Conservation (phyloP, 2,888 invertebrate species). For the Euplagia quadripunctaria region DNA sequence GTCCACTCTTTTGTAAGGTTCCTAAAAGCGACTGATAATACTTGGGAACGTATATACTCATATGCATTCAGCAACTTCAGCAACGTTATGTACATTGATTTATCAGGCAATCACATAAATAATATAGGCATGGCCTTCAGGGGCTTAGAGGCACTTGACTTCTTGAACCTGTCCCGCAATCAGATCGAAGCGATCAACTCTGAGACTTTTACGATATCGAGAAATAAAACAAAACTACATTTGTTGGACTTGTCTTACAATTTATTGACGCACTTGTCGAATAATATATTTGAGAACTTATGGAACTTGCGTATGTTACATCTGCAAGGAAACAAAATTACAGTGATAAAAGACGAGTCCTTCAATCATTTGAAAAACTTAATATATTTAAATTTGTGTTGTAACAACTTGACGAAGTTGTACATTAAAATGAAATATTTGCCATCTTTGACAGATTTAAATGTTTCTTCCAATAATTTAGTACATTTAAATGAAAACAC, state of each 20-base stretch:
- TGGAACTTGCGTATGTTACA: constrained; percentile 33
- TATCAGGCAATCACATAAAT: constrained; percentile 36
- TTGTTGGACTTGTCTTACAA: constrained; percentile 46
- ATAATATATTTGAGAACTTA: constrained; percentile 27
- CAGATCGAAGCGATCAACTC: constrained; percentile 25
- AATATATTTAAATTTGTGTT: constrained; percentile 37
- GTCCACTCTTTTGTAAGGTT: constrained; percentile 28
- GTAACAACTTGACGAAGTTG: constrained; percentile 24
- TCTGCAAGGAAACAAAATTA: constrained; percentile 42
- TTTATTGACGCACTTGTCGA: constrained; percentile 27
- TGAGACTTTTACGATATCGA: constrained; percentile 29
- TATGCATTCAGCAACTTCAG: constrained; percentile 40
- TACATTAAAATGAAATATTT: constrained; percentile 21
- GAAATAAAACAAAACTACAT: constrained; percentile 26
- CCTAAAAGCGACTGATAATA: constrained; percentile 28
- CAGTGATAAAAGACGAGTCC: background rate
- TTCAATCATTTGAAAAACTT: constrained; percentile 27
- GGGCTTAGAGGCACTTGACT: constrained; percentile 34
- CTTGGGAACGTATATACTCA: constrained; percentile 27
- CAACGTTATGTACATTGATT: constrained; percentile 39
- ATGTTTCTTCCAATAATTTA: constrained; percentile 37
- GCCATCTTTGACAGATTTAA: constrained; percentile 25
- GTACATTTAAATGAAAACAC: background rate
- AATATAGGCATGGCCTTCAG: constrained; percentile 32
- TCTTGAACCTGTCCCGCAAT: constrained; percentile 43